phyloP scores from a whole-genome alignment of 1,140 invertebrate genomes.

The Chrysoperla carnea region DNA sequence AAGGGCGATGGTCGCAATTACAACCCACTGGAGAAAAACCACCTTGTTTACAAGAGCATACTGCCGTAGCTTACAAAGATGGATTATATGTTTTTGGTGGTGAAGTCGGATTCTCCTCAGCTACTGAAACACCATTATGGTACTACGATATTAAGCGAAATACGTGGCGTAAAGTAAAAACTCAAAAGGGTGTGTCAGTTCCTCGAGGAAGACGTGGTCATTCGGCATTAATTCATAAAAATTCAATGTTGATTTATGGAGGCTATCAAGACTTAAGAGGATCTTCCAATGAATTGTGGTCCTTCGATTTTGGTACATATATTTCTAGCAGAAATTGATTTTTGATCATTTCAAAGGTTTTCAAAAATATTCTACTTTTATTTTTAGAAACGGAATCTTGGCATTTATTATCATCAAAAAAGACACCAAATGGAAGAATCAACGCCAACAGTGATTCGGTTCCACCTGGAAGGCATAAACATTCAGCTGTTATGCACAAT shows the following conservation, averaged over 20 bases:
- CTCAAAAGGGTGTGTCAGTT: slow-evolving; percentile 34
- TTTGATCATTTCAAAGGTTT: neutral
- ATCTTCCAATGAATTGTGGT: slow-evolving; percentile 73
- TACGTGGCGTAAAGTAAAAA: slow-evolving; percentile 46
- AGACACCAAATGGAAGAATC: slow-evolving; percentile 6
- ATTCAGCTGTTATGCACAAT: slow-evolving; percentile 65
- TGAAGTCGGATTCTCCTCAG: slow-evolving; percentile 61
- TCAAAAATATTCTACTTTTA: neutral
- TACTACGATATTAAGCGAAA: slow-evolving; percentile 60
- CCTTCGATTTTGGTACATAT: slow-evolving; percentile 64
- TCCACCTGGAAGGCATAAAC: slow-evolving; percentile 63
- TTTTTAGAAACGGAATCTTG: slow-evolving; percentile 55
- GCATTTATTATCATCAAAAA: slow-evolving; percentile 39
- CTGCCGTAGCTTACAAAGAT: slow-evolving; percentile 56
- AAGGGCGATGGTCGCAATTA: slow-evolving; percentile 49
- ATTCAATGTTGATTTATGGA: slow-evolving; percentile 72
- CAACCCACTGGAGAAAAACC: slow-evolving; percentile 50
- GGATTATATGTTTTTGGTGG: slow-evolving; percentile 78
- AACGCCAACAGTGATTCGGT: slow-evolving; percentile 21
- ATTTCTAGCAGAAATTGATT: slow-evolving; percentile 1
- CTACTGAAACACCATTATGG: slow-evolving; percentile 74
- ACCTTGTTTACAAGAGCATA: slow-evolving; percentile 69
- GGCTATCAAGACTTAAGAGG: slow-evolving; percentile 78
- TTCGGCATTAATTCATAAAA: slow-evolving; percentile 58
- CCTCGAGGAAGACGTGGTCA: slow-evolving; percentile 69